A percentile compares a stretch with the other conserved stretches of the same genome.
Conservation (phyloP, 2,113 vertebrate genomes). For the Eubucco bourcierii region DNA sequence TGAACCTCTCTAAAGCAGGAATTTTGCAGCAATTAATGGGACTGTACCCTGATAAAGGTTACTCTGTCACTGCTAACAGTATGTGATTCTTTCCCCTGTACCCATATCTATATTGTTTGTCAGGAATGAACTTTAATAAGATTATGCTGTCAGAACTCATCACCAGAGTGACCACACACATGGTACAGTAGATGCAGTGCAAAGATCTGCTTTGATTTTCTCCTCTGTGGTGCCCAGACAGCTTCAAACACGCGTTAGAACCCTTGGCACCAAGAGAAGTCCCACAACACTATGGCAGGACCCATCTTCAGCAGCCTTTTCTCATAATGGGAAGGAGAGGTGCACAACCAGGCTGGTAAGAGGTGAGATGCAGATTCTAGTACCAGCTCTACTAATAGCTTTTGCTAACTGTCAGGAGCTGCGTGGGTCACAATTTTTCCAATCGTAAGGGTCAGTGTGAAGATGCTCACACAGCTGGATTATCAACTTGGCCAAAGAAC, state of each 20-base stretch:
- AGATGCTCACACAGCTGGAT: not conserved
- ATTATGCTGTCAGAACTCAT: constrained; percentile 52
- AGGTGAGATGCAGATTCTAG: not conserved
- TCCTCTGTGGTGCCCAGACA: not conserved
- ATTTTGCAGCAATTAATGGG: constrained; percentile 49
- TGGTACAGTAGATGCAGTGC: not conserved
- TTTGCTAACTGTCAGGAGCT: not conserved
- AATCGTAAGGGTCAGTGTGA: not conserved
- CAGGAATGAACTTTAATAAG: constrained; percentile 58
- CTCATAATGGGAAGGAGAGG: not conserved
- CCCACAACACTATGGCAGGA: not conserved
- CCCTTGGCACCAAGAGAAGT: not conserved
- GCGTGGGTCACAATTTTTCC: not conserved
- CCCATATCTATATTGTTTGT: constrained; percentile 34
- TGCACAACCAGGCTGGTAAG: not conserved
- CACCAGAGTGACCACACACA: constrained; percentile 13
- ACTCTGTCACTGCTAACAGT: constrained; percentile 46
- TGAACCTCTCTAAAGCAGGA: not conserved
- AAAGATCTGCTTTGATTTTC: constrained; percentile 38
- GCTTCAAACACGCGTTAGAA: not conserved
- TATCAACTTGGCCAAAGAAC: not conserved
- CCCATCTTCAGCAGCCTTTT: not conserved
- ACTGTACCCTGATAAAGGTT: constrained; percentile 58
- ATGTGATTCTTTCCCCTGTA: constrained; percentile 10
- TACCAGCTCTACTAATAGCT: not conserved